Evolutionary conservation across 2,797 vertebrate genomes (phyloP), one percentile per base, ranked within the genome.

Genomic region (Gallinago stenura): DNA sequence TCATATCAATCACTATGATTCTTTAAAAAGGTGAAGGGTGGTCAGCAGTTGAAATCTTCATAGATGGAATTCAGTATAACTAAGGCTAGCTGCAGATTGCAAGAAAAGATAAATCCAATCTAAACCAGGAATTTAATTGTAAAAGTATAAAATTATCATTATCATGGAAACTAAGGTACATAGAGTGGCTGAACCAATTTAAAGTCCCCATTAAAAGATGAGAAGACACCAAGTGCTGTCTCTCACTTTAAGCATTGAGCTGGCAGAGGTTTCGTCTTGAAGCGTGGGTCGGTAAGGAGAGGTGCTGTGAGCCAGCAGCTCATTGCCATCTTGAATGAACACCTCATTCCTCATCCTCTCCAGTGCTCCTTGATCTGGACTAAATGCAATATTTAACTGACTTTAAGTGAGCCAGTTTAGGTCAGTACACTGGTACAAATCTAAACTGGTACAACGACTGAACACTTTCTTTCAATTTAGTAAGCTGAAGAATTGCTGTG

Each of bases 251-350:
- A 48, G 28, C 25, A 8, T 8, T 15, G 60, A 53, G 11, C 35
- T 33, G 13, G 30, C 3, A 43, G 83, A 70, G 20, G 12, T 24
- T 85, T 85, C 5, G 1, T 69, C 43, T n/a, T 13, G 30, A 60
- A 20, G 10, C 0, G 2, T 31, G 25, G 26, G 39, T 80, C 51
- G 41, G 7, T 11, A 24, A n/a, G 9, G 41, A 0, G 3, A 77
- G 43, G 26, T 78, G 45, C 22, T 22, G 7, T 48, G 64, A 94
- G 9, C 64, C 46, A 45, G 37, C 66, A 65, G 15, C 43, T 61
- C 39, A 5, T 33, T 64, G 28, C n/a, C 4, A 0, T 24, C 33
- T 30, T 10, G 13, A 85, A 43, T 16, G n/a, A 66, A 82, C 45
- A 18, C 4, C 7, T 15, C 18, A 1, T 81, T 84, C 45, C 24